Conservation (phyloP, 2,797 vertebrate genomes). For the Oreochromis grahami region DNA sequence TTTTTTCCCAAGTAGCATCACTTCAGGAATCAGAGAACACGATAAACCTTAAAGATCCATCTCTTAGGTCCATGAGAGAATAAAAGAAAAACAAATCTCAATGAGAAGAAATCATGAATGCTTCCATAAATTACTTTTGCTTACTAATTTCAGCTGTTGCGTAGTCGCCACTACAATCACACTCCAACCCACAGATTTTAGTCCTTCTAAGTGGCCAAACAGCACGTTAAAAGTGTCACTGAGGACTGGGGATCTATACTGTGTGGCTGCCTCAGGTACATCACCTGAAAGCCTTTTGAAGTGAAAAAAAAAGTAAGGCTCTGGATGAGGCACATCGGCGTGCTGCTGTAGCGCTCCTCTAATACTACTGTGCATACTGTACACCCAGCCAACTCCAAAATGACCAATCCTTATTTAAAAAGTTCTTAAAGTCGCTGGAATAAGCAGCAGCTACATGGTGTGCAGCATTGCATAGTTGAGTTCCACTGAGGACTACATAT, state of each 20-base stretch:
- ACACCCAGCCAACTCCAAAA: background rate
- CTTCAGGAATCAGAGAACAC: background rate
- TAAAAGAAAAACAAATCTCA: background rate
- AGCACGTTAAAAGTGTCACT: background rate
- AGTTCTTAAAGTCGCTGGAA: background rate
- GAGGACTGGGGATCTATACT: background rate
- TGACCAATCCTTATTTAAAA: background rate
- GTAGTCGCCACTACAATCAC: background rate
- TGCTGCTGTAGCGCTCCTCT: background rate
- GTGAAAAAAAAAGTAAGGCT: background rate
- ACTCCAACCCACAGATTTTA: background rate
- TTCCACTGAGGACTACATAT: background rate
- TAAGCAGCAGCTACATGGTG: constrained; percentile 10
- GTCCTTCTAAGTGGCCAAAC: background rate
- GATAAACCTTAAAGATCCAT: background rate
- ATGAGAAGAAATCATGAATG: background rate
- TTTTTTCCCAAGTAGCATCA: background rate
- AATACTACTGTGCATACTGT: background rate
- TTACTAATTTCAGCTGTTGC: background rate
- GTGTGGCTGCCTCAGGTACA: background rate
- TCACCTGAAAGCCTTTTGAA: background rate
- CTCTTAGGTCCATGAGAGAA: background rate
- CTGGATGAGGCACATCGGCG: constrained; percentile 49
- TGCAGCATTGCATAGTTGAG: constrained; percentile 23
- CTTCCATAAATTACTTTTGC: background rate